Evolutionary conservation across 2,113 vertebrate species (phyloP).

Genomic region (Platysternon megacephalum): DNA sequence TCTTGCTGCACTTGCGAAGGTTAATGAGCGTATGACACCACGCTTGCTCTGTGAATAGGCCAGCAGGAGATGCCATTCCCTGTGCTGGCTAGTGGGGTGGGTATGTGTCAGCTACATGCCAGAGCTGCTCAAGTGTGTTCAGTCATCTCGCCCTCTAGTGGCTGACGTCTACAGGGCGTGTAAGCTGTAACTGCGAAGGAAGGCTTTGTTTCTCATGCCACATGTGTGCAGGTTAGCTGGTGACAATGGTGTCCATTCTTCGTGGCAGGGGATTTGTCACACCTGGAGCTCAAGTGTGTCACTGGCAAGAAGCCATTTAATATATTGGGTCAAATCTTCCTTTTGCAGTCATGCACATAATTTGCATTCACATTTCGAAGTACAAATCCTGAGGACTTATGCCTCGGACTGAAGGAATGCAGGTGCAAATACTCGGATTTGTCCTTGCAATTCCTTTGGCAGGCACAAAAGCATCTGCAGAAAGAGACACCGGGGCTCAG

Average conservation of each 20-base stretch:
- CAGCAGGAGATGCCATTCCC: fast-evolving
- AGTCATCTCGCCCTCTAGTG: background rate
- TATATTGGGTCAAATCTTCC: background rate
- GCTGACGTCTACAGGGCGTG: background rate
- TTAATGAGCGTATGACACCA: background rate
- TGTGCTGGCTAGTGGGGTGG: background rate
- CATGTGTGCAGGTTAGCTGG: background rate
- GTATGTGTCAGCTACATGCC: background rate
- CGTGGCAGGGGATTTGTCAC: too few species aligned
- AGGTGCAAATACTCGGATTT: background rate
- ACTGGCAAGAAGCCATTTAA: background rate
- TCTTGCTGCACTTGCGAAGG: background rate
- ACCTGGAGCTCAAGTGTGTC: background rate
- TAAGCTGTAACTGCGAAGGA: background rate
- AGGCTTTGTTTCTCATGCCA: background rate
- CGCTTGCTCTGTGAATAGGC: background rate
- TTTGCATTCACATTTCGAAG: background rate
- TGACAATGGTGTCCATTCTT: background rate
- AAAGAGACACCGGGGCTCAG: background rate
- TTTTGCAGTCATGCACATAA: background rate
- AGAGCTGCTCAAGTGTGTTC: background rate
- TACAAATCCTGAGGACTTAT: background rate
- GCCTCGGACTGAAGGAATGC: background rate
- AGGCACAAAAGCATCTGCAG: background rate
- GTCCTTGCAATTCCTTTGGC: background rate